A percentile compares a stretch with the other conserved stretches of the same genome.
phyloP scores from a whole-genome alignment of 2,113 vertebrate species.

The Dunckerocampus dactyliophorus region DNA sequence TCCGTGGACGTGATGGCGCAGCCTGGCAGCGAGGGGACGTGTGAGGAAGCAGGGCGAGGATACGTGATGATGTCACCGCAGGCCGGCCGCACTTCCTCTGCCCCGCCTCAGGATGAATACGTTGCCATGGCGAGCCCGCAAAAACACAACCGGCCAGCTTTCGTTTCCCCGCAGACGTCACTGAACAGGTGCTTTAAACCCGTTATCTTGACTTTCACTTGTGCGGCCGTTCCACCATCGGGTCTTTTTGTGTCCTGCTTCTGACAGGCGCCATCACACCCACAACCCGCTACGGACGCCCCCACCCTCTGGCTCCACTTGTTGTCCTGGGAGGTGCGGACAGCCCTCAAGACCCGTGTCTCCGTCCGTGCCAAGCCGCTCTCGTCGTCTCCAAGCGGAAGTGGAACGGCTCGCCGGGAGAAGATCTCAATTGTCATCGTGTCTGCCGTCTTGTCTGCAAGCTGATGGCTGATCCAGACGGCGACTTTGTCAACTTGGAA shows the following conservation, averaged over 20 bases:
- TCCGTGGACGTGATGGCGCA: conserved; percentile 38
- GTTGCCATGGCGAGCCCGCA: conserved; percentile 53
- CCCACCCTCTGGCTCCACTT: neutral
- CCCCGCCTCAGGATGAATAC: conserved; percentile 45
- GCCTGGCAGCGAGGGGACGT: neutral
- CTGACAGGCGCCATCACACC: conserved; percentile 8
- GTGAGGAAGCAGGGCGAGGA: conserved; percentile 12
- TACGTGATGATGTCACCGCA: conserved; percentile 64
- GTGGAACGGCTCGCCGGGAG: neutral
- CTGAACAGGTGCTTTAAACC: conserved; percentile 35
- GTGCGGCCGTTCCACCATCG: neutral
- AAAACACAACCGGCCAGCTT: conserved; percentile 1
- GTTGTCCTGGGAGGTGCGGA: neutral
- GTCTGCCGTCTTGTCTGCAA: conserved; percentile 45
- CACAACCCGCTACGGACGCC: neutral
- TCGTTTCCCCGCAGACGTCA: conserved; percentile 2
- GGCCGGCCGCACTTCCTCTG: conserved; percentile 8
- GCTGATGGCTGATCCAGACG: conserved; percentile 12
- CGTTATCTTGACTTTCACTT: neutral
- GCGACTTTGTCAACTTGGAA: neutral
- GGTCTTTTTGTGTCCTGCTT: neutral
- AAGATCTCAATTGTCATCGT: conserved; percentile 28
- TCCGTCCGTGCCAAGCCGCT: too few relatives aligned
- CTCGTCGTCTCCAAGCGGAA: neutral
- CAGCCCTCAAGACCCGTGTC: neutral